Evolutionary conservation across 2,888 invertebrate genomes (phyloP), one percentile per base, ranked within the genome.

Genomic region (Drosophila paracracens): DNA sequence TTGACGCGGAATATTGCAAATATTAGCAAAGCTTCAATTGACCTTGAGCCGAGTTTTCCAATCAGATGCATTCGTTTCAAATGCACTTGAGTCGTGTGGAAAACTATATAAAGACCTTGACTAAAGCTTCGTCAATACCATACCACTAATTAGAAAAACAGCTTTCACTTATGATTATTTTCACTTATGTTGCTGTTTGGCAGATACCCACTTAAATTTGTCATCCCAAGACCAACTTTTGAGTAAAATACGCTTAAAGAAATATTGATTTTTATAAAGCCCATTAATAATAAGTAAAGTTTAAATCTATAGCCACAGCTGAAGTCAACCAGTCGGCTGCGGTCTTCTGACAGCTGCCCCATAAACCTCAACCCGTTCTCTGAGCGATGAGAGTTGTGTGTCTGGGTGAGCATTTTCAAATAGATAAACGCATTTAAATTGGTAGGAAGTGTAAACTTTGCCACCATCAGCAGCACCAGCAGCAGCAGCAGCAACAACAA

Each of bases 341-440:
- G n/a, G 3, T 66, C 31, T n/a, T 10, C 11, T 29, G 31, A 0
- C 40, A 29, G 38, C 33, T 40, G 18, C 16, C 33, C 10, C 11
- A 7, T 33, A 6, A 27, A 2, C 13, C 38, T 4, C 25, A 18
- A 13, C 16, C 18, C 27, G n/a, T 18, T 25, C 46, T n/a, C 33
- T 27, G n/a, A 27, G 56, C 40, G 40, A 40, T 52, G 38, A 54
- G 53, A 53, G 18, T 25, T 68, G 35, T 57, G 51, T 59, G 76
- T 70, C 70, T 83, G 86, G 35, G 38, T 56, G 53, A 60, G 74
- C 52, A 68, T 69, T 79, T 74, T 43, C 69, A 54, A 67, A 74
- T 68, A 83, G 85, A 85, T 85, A 85, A 85, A 81, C 74, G 85
- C 79, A 81, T 88, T 88, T 82, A 81, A 84, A 84, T 82, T 82